A percentile compares a stretch with the other conserved stretches of the same genome.
These are phyloP conservation scores for Eucriotettix oculatus DNA, from an alignment of 2,888 invertebrate genomes.

Conservation along the genomic window DNA sequence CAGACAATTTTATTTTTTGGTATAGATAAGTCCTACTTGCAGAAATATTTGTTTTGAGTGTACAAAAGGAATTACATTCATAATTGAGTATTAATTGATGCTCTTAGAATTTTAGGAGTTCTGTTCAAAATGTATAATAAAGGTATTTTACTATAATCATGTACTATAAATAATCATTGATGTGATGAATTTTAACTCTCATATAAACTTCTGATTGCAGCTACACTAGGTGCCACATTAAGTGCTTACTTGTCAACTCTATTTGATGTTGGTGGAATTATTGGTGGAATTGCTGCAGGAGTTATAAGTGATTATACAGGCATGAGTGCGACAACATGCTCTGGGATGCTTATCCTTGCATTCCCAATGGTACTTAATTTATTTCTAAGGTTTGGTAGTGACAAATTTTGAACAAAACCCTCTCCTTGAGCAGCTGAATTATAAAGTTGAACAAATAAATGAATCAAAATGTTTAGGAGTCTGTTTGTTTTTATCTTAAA, in stretches of 20 bases:
- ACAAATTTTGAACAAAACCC: too few species aligned
- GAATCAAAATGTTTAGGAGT: too few species aligned
- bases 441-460: too few species aligned
- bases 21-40: too few species aligned
- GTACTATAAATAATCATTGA: background rate
- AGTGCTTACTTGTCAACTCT: conserved; percentile 65
- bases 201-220: conserved; percentile 30
- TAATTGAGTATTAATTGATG: too few species aligned
- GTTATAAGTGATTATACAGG: conserved; percentile 64
- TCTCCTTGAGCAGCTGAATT: too few species aligned
- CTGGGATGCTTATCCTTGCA: conserved; percentile 58
- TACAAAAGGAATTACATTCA: too few species aligned
- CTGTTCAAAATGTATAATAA: background rate
- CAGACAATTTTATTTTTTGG: too few species aligned
- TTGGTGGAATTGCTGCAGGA: conserved; percentile 80
- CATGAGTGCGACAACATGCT: conserved; percentile 78
- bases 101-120: too few species aligned
- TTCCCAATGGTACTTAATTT: conserved; percentile 56
- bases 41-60: too few species aligned
- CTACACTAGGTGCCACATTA: conserved; percentile 42
- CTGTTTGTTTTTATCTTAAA: too few species aligned
- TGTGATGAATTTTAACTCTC: background rate
- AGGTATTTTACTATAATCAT: background rate
- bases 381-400: background rate
- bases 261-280: conserved; percentile 82